phyloP scores from a whole-genome alignment of 2,797 vertebrate genomes.

The Smutsia temminckii region DNA sequence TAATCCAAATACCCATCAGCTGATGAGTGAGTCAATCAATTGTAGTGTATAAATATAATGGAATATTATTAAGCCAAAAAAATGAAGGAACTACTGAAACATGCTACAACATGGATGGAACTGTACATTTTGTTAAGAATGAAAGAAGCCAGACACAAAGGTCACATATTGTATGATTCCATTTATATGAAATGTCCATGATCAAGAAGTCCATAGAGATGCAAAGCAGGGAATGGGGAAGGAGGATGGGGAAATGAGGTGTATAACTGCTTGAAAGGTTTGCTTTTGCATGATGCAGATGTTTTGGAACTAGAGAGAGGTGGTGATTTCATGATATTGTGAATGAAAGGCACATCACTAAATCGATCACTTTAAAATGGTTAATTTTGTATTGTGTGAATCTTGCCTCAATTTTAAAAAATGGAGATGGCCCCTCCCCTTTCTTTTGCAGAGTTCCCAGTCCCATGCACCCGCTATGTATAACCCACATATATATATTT shows the following conservation, averaged over 20 bases:
- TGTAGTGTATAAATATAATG: not conserved
- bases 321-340: not conserved
- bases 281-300: not conserved
- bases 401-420: not conserved
- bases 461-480: not conserved
- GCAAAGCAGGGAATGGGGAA: not conserved
- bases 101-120: not conserved
- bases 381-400: not conserved
- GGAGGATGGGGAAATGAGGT: not conserved
- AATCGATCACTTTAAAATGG: not conserved
- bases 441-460: not conserved
- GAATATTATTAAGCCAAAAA: not conserved
- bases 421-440: not conserved
- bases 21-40: not conserved
- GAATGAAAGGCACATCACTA: not conserved
- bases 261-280: not conserved
- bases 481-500: not conserved
- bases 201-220: not conserved
- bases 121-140: not conserved
- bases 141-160: not conserved
- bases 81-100: too few species aligned
- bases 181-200: not conserved
- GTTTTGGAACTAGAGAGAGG: not conserved
- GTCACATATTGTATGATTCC: not conserved
- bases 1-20: not conserved